Base-by-base conservation (phyloP, 2,888 invertebrate species). In the Caenorhabditis sinica region DNA sequence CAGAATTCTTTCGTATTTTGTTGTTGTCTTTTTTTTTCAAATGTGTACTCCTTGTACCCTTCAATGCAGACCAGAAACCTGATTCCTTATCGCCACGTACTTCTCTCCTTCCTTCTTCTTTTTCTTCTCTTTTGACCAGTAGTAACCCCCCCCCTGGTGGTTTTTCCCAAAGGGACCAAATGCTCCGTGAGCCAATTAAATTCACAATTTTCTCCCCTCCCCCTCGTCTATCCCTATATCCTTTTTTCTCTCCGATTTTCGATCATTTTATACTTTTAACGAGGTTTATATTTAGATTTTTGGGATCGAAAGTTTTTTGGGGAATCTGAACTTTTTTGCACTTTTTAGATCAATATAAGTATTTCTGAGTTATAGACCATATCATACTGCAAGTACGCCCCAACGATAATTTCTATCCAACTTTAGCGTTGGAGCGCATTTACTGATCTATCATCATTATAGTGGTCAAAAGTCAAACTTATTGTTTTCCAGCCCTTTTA, bases 121-220 rank as follows among this genome's bases (percentile, higher is more conserved):
- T 9, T 4, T 60, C 60, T 28, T 33, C 36, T 40, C 25, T 15
- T 15, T 49, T 66, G 66, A 66, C 68, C 68, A 49, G 6, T 36
- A 40, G 36, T 56, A 0, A 1, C 20, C 25, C 25, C 15, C 28
- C 56, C 20, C 33, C 33, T 45, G 13, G 25, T 63, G n/a, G 3
- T 43, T 43, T 43, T 25, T 28, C 20, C 49, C 49, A 49, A 49
- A 49, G 49, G 20, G 49, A 49, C 49, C 49, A 49, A 56, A 53
- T 53, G 56, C 60, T 45, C 13, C 40, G 51, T 20, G 45, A 51
- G 33, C 68, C 75, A 75, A 75, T 75, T 75, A 75, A 75, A 66
- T 75, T 75, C 66, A 66, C 75, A 45, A 75, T 36, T 66, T 51
- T 58, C 13, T 23, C 13, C 28, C 36, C 40, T 71, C 60, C 60